These are phyloP conservation scores for Caenorhabditis becei DNA, from an alignment of 2,888 invertebrate genomes.

Conservation along the genomic window DNA sequence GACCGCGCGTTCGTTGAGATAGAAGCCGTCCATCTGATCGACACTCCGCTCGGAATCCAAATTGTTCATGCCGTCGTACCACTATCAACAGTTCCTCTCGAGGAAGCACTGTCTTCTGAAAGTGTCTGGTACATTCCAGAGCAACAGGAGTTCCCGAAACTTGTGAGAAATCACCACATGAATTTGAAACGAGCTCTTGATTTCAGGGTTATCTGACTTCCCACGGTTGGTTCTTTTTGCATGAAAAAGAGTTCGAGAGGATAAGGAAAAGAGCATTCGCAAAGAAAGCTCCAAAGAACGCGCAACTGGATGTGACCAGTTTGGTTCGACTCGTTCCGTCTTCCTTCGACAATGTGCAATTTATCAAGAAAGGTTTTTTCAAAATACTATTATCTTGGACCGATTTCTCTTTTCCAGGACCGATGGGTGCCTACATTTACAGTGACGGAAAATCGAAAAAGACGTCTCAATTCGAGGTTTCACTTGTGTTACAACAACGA, in stretches of 20 bases:
- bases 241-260: constrained; percentile 7
- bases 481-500: background rate
- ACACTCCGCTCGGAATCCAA: constrained; percentile 40
- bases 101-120: constrained; percentile 29
- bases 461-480: constrained; percentile 29
- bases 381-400: background rate
- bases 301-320: constrained; percentile 58
- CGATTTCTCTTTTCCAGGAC: constrained; percentile 14
- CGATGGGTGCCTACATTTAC: constrained; percentile 54
- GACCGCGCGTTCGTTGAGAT: constrained; percentile 41
- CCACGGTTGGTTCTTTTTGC: constrained; percentile 53
- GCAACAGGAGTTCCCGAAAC: constrained; percentile 49
- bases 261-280: constrained; percentile 39
- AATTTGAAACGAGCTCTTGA: background rate
- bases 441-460: constrained; percentile 22
- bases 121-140: constrained; percentile 60
- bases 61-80: constrained; percentile 56
- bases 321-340: constrained; percentile 44
- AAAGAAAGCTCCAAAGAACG: constrained; percentile 51
- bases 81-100: constrained; percentile 18
- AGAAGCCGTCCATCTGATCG: constrained; percentile 50
- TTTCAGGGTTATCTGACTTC: constrained; percentile 54
- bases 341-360: constrained; percentile 51
- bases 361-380: constrained; percentile 46
- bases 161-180: constrained; percentile 24